phyloP scores from a whole-genome alignment of 2,797 vertebrate species.

The Mormyrus hasselquistii region DNA sequence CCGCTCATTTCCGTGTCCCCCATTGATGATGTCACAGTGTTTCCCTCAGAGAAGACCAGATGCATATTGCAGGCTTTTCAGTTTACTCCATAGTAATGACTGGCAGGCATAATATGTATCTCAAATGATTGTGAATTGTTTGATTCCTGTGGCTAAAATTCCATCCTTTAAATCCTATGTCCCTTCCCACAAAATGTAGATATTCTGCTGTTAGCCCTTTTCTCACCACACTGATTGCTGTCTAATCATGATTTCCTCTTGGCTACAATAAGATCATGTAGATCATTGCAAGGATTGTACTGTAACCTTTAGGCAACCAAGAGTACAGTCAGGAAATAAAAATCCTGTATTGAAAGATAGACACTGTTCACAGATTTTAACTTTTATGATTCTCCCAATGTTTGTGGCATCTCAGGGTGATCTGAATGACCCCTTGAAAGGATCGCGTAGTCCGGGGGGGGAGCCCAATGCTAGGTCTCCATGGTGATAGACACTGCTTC shows the following conservation, averaged over 20 bases:
- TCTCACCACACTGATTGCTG: not conserved
- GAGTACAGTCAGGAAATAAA: not conserved
- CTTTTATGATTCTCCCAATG: not conserved
- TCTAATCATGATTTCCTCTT: not conserved
- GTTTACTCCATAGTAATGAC: not conserved
- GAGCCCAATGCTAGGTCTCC: not conserved
- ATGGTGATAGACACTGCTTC: conserved; percentile 1
- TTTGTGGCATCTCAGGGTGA: not conserved
- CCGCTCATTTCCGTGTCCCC: not conserved
- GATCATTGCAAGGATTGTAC: not conserved
- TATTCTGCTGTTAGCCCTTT: not conserved
- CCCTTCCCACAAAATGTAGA: not conserved
- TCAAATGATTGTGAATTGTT: not conserved
- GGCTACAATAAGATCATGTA: not conserved
- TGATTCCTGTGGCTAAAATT: not conserved
- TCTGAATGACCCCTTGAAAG: not conserved
- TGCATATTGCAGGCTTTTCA: not conserved
- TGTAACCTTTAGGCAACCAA: not conserved
- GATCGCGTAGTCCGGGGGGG: not conserved
- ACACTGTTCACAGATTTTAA: not conserved
- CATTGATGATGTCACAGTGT: not conserved
- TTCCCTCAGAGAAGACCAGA: not conserved
- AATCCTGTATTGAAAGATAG: not conserved
- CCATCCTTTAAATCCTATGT: not conserved
- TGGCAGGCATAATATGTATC: not conserved